These are phyloP conservation scores for Mya arenaria DNA, from an alignment of 1,140 invertebrate genomes.

Conservation along the genomic window DNA sequence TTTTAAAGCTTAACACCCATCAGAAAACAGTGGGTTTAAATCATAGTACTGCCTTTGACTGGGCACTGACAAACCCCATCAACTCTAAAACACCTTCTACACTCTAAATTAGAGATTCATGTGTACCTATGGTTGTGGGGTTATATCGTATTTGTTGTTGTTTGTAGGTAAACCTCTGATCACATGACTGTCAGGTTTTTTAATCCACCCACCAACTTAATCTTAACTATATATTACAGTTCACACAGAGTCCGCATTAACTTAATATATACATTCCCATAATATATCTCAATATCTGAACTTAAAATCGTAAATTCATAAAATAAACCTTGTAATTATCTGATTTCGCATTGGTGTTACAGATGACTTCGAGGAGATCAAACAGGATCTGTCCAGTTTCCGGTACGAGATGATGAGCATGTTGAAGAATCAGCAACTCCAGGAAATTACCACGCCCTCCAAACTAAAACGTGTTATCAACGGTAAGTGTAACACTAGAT, in stretches of 20 bases:
- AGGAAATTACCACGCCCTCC: background rate
- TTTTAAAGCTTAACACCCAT: too few relatives aligned
- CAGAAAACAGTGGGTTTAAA: too few relatives aligned
- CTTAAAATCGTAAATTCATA: background rate
- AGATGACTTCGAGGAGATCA: conserved; percentile 77
- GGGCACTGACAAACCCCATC: too few relatives aligned
- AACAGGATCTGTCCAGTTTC: conserved; percentile 76
- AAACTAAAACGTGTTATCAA: background rate
- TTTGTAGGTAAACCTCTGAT: background rate
- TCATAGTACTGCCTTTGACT: too few relatives aligned
- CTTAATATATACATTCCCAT: background rate
- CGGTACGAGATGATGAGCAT: conserved; percentile 73
- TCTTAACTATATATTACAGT: background rate
- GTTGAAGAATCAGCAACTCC: background rate
- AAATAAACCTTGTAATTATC: background rate
- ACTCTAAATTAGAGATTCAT: too few relatives aligned
- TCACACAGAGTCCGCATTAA: background rate
- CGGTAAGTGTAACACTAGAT: background rate
- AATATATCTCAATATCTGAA: too few relatives aligned
- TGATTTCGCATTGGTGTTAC: conserved; percentile 9
- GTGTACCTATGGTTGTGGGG: too few relatives aligned
- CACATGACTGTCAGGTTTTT: background rate
- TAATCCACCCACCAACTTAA: background rate
- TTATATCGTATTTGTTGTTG: too few relatives aligned
- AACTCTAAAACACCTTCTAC: too few relatives aligned